A percentile compares a stretch with the other conserved stretches of the same genome.
Conservation (phyloP, 2,888 invertebrate genomes). For the Octodonta nipae region DNA sequence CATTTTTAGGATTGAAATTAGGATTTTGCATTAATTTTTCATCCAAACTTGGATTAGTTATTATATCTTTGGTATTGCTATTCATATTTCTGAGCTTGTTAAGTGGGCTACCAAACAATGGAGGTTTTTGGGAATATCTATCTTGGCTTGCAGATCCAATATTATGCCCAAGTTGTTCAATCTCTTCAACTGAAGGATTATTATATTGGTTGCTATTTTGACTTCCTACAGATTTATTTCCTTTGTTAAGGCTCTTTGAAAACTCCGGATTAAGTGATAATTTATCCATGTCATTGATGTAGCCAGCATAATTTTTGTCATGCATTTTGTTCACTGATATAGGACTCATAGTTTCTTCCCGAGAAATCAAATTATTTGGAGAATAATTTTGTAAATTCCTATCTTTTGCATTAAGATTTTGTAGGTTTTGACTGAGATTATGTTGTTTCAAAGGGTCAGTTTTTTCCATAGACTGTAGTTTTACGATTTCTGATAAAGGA, state of each 20-base stretch:
- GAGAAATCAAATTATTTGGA: slow-evolving; percentile 7
- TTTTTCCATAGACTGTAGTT: slow-evolving; percentile 20
- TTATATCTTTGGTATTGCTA: no score
- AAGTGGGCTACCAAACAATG: no score
- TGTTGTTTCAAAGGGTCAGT: slow-evolving; percentile 9
- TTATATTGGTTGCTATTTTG: no score
- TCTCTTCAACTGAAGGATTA: no score
- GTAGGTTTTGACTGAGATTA: slow-evolving; percentile 8
- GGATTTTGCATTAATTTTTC: slow-evolving; percentile 12
- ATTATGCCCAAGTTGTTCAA: no score
- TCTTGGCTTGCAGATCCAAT: no score
- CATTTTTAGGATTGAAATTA: slow-evolving; percentile 7
- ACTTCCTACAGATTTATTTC: neutral
- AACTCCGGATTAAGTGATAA: slow-evolving; percentile 8
- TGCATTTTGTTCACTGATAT: slow-evolving; percentile 6
- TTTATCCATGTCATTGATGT: slow-evolving; percentile 8
- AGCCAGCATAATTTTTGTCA: slow-evolving; percentile 11
- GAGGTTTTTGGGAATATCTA: no score
- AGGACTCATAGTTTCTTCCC: slow-evolving; percentile 6
- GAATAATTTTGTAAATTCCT: slow-evolving; percentile 7
- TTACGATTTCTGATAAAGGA: slow-evolving; percentile 25
- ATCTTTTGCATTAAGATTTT: slow-evolving; percentile 9
- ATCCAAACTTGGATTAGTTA: no score
- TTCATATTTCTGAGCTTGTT: no score
- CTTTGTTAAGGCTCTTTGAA: slow-evolving; percentile 8